phyloP scores from a whole-genome alignment of 2,113 vertebrate species.

The Isichthys henryi region DNA sequence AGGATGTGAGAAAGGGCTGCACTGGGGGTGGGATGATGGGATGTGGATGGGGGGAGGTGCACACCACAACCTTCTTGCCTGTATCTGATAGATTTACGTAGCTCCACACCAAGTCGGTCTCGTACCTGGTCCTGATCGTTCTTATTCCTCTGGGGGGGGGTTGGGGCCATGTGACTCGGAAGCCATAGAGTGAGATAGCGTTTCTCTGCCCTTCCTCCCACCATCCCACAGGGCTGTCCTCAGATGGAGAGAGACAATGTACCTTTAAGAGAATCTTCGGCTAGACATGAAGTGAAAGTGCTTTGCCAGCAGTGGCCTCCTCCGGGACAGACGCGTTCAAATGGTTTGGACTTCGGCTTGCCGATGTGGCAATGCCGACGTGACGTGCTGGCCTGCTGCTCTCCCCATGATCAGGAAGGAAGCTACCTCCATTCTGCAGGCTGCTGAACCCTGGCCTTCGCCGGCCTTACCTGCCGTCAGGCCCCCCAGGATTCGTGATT shows the following conservation, averaged over 20 bases:
- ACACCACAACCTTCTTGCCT: neutral
- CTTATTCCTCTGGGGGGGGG: neutral
- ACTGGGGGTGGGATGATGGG: neutral
- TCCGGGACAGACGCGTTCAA: neutral
- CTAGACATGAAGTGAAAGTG: neutral
- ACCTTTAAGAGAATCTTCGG: neutral
- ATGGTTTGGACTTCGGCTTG: neutral
- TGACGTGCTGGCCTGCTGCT: neutral
- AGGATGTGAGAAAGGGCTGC: neutral
- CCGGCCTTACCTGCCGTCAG: neutral
- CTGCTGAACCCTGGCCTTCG: neutral
- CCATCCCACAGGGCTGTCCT: neutral
- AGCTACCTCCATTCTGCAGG: neutral
- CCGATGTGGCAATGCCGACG: neutral
- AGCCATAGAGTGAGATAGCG: neutral
- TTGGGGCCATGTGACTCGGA: neutral
- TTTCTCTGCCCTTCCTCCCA: neutral
- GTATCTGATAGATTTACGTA: neutral
- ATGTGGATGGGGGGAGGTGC: neutral
- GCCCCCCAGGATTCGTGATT: neutral
- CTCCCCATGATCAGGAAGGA: neutral
- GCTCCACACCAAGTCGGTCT: neutral
- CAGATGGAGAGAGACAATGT: neutral
- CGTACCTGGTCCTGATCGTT: neutral
- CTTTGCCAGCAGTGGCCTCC: neutral